A percentile compares a stretch with the other conserved stretches of the same genome.
Evolutionary conservation across 2,888 invertebrate species (phyloP).

Genomic region (Drosophila picticornis): DNA sequence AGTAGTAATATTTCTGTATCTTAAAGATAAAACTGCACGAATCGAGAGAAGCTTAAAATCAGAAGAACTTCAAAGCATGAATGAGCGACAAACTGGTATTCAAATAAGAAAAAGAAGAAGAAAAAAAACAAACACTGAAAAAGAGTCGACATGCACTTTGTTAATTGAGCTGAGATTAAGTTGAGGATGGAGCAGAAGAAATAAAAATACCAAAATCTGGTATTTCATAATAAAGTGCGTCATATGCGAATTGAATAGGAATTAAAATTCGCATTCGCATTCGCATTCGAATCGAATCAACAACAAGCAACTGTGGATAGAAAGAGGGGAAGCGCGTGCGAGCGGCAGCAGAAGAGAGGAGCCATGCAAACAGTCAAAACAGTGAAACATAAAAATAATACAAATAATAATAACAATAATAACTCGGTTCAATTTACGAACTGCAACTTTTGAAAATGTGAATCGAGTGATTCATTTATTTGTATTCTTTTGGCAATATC

Average conservation of each 20-base stretch:
- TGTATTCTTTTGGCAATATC: slow-evolving; percentile 42
- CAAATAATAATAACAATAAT: slow-evolving; percentile 3
- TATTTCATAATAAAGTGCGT: slow-evolving; percentile 55
- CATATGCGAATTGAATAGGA: slow-evolving; percentile 60
- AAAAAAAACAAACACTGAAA: neutral
- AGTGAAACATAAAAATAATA: neutral
- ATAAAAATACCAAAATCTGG: slow-evolving; percentile 6
- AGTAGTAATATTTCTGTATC: neutral
- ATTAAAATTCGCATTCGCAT: slow-evolving; percentile 62
- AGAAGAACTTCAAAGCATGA: neutral
- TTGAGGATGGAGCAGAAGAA: neutral
- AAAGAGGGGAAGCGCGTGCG: slow-evolving; percentile 1
- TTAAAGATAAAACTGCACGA: slow-evolving; percentile 5
- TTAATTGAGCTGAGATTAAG: slow-evolving; percentile 4
- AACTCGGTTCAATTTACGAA: slow-evolving; percentile 26
- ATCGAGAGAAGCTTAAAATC: slow-evolving; percentile 14
- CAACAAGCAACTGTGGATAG: slow-evolving; percentile 12
- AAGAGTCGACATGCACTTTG: slow-evolving; percentile 1
- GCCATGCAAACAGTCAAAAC: neutral
- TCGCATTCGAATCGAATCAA: slow-evolving; percentile 44
- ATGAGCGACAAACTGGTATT: neutral
- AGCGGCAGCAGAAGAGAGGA: neutral
- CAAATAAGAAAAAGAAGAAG: neutral
- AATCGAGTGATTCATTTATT: slow-evolving; percentile 56
- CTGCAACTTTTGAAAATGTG: slow-evolving; percentile 56